phyloP scores from a whole-genome alignment of 2,888 invertebrate species.

The Ochlodes sylvanus region DNA sequence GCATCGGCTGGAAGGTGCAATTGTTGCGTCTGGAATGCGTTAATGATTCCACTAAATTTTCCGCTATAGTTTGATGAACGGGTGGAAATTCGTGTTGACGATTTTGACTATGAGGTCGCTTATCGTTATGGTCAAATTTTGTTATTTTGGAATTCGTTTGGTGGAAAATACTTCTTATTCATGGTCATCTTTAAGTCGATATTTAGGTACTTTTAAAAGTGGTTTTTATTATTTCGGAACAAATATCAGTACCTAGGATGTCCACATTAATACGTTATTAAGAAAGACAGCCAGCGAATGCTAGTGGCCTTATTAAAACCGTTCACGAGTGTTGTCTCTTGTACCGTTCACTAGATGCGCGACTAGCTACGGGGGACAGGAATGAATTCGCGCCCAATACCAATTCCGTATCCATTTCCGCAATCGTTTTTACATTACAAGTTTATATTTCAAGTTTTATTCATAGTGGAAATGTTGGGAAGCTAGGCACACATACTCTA shows the following conservation, averaged over 20 bases:
- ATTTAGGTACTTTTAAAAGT: slow-evolving; percentile 7
- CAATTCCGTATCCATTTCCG: slow-evolving; percentile 18
- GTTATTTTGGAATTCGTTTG: no score
- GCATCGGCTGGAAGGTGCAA: slow-evolving; percentile 24
- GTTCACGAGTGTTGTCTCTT: slow-evolving; percentile 18
- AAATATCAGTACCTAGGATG: slow-evolving; percentile 20
- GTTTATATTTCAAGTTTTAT: slow-evolving; percentile 38
- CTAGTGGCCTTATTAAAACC: slow-evolving; percentile 30
- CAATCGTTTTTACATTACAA: slow-evolving; percentile 14
- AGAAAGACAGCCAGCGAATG: slow-evolving; percentile 31
- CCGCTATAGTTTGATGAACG: neutral
- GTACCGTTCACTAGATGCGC: slow-evolving; percentile 28
- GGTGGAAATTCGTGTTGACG: neutral
- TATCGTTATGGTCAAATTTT: slow-evolving; percentile 13
- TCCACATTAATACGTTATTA: slow-evolving; percentile 26
- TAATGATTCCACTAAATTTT: slow-evolving; percentile 23
- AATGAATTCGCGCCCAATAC: slow-evolving; percentile 20
- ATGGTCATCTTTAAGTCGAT: neutral
- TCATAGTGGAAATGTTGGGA: slow-evolving; percentile 40
- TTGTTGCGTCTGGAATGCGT: slow-evolving; percentile 28
- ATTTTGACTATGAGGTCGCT: slow-evolving; percentile 6
- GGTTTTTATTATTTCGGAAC: slow-evolving; percentile 9
- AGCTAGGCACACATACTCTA: slow-evolving; percentile 39
- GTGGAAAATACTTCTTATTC: slow-evolving; percentile 8
- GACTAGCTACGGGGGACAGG: slow-evolving; percentile 16